These are phyloP conservation scores for Gadus chalcogrammus DNA, from an alignment of 2,113 vertebrate species.

Conservation along the genomic window DNA sequence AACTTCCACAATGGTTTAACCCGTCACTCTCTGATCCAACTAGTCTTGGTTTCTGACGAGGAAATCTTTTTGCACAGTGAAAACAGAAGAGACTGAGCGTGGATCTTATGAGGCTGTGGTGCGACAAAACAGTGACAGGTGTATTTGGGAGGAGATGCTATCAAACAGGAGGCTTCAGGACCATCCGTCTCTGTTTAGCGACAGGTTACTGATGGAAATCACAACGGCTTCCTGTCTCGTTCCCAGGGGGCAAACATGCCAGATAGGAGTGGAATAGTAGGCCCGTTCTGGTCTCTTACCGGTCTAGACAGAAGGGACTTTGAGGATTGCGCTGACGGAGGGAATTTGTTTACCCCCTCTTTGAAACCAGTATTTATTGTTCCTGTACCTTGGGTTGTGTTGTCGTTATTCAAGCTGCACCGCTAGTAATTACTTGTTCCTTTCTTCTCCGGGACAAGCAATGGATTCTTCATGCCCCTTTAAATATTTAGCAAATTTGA, in stretches of 20 bases:
- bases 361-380: conserved; percentile 26
- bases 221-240: conserved; percentile 48
- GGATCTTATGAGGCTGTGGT: conserved; percentile 37
- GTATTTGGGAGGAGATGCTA: conserved; percentile 51
- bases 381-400: conserved; percentile 23
- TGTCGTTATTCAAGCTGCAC: conserved; percentile 34
- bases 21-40: no score
- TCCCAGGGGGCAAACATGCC: conserved; percentile 28
- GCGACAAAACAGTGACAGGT: conserved; percentile 51
- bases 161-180: conserved; percentile 37
- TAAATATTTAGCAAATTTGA: conserved; percentile 47
- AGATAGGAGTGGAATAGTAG: not conserved
- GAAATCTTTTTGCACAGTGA: not conserved
- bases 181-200: conserved; percentile 54
- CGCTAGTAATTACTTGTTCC: conserved; percentile 12
- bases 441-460: conserved; percentile 42
- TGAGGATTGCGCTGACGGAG: conserved; percentile 46
- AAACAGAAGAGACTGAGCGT: conserved; percentile 29
- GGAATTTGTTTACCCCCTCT: conserved; percentile 32
- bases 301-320: conserved; percentile 2
- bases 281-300: not conserved
- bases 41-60: no score
- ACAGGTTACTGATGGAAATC: conserved; percentile 67
- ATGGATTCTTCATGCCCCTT: conserved; percentile 27
- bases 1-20: no score